phyloP scores from a whole-genome alignment of 2,888 invertebrate genomes.

The Lasioglossum vierecki region DNA sequence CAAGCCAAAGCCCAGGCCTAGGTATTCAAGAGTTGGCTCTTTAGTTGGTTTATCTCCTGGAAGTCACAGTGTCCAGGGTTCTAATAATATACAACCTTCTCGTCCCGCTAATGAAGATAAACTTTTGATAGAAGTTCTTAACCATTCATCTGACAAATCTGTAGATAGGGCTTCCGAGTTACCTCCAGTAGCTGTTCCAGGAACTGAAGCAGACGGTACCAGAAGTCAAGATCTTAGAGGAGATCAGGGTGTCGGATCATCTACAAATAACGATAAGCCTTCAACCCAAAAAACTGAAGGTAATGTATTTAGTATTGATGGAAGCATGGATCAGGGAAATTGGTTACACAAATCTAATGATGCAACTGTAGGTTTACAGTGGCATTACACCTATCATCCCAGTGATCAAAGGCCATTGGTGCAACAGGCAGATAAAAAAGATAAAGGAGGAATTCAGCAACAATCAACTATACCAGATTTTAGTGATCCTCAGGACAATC shows the following conservation, averaged over 20 bases:
- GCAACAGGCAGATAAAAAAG: conserved; percentile 34
- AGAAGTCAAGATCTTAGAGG: conserved; percentile 20
- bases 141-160: neutral
- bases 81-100: neutral
- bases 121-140: neutral
- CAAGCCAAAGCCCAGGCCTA: conserved; percentile 67
- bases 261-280: neutral
- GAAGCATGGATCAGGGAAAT: conserved; percentile 48
- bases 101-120: neutral
- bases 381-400: conserved; percentile 73
- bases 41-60: neutral
- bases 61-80: neutral
- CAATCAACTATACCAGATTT: conserved; percentile 24
- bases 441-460: conserved; percentile 43
- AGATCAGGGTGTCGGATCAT: conserved; percentile 33
- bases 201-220: conserved; percentile 14
- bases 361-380: conserved; percentile 60
- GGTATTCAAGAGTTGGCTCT: conserved; percentile 41
- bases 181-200: conserved; percentile 35
- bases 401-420: conserved; percentile 60
- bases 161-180: conserved; percentile 19
- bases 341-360: conserved; percentile 61
- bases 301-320: conserved; percentile 37
- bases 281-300: conserved; percentile 16
- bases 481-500: conserved; percentile 5